phyloP scores from a whole-genome alignment of 1,140 invertebrate species.

The roundworm (Caenorhabditis elegans) region DNA sequence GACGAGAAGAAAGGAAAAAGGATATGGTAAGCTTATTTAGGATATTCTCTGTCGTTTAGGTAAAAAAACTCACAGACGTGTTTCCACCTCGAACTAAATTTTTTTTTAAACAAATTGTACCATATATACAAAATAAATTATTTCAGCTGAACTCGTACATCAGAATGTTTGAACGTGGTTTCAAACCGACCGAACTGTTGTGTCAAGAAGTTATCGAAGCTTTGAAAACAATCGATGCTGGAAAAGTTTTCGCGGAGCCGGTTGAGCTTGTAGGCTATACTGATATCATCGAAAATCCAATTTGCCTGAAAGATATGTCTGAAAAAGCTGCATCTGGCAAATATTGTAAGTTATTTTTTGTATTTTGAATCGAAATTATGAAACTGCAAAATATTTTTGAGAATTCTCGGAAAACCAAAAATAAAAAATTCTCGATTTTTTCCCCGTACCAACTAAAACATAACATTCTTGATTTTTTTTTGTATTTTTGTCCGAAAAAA shows the following conservation, averaged over 20 bases:
- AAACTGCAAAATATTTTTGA: too few species aligned
- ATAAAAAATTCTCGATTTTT: too few species aligned
- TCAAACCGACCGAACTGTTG: neutral
- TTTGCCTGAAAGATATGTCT: neutral
- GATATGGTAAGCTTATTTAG: neutral
- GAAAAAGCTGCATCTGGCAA: neutral
- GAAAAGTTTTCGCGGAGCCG: neutral
- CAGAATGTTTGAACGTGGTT: neutral
- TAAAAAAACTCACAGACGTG: neutral
- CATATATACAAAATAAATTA: too few species aligned
- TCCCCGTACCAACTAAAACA: too few species aligned
- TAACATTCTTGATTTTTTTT: too few species aligned
- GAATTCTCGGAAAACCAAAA: too few species aligned
- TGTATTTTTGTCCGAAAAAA: too few species aligned
- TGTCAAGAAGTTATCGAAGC: neutral
- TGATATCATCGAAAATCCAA: neutral
- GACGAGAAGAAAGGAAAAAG: neutral
- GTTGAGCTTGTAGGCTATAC: neutral
- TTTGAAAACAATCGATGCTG: neutral
- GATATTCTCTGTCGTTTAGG: neutral
- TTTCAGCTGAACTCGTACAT: neutral
- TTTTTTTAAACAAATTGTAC: too few species aligned
- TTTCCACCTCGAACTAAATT: too few species aligned
- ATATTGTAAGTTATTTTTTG: neutral
- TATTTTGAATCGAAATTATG: too few species aligned